A percentile compares a stretch with the other conserved stretches of the same genome.
Evolutionary conservation across 2,113 vertebrate species (phyloP).

Genomic region (Trogon melanurus): DNA sequence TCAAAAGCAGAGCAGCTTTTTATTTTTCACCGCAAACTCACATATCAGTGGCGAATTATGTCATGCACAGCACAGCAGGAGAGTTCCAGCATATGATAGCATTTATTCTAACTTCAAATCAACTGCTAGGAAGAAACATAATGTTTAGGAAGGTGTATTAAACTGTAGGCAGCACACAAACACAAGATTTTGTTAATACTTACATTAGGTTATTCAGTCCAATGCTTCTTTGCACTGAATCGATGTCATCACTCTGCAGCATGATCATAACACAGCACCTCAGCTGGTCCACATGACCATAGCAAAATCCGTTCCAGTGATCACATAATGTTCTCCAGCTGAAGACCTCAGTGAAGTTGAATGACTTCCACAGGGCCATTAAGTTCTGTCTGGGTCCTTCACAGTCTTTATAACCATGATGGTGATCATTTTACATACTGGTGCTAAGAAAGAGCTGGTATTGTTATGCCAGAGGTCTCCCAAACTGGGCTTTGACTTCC

Average conservation of each 20-base stretch:
- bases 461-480: neutral
- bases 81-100: neutral
- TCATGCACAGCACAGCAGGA: neutral
- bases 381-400: neutral
- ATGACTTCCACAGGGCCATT: neutral
- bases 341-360: neutral
- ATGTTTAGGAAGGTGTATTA: neutral
- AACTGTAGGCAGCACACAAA: neutral
- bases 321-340: neutral
- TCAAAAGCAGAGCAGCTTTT: neutral
- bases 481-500: neutral
- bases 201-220: neutral
- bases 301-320: neutral
- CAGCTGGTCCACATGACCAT: neutral
- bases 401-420: neutral
- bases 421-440: neutral
- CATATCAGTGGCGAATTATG: neutral
- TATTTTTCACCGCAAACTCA: neutral
- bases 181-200: neutral
- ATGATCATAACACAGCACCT: neutral
- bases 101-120: neutral
- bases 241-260: neutral
- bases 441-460: neutral
- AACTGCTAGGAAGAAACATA: neutral
- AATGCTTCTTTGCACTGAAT: neutral